Conservation (phyloP, 2,797 vertebrate species). For the Craterocephalus amniculus region DNA sequence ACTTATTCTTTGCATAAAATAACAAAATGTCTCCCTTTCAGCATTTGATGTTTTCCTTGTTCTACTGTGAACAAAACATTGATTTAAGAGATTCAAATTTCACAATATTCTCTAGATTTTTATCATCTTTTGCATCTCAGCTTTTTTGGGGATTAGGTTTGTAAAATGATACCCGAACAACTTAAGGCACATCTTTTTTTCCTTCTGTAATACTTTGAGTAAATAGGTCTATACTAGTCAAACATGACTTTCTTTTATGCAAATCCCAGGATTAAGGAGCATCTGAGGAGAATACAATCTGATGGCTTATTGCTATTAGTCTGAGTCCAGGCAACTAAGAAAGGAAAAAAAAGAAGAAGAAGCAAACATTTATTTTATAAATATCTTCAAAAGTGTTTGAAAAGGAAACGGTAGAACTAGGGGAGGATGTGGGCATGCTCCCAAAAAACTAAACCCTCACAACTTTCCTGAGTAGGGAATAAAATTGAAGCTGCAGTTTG, state of each 20-base stretch:
- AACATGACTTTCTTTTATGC: slow-evolving; percentile 7
- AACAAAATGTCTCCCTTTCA: no score
- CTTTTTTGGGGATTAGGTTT: slow-evolving; percentile 1
- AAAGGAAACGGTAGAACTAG: slow-evolving; percentile 49
- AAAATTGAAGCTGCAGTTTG: slow-evolving; percentile 47
- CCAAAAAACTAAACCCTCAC: slow-evolving; percentile 65
- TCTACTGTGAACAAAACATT: no score
- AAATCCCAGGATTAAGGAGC: slow-evolving; percentile 11
- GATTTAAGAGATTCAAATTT: no score
- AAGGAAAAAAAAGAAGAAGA: slow-evolving; percentile 11
- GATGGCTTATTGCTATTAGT: slow-evolving; percentile 25
- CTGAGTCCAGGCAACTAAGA: slow-evolving; percentile 64
- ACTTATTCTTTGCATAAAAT: neutral
- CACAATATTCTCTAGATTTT: no score
- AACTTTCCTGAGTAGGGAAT: slow-evolving; percentile 49
- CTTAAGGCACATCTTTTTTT: neutral
- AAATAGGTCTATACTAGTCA: neutral
- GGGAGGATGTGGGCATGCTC: slow-evolving; percentile 39
- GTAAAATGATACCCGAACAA: slow-evolving; percentile 28
- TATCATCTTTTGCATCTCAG: no score
- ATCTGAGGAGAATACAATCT: slow-evolving; percentile 47
- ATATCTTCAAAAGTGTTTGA: slow-evolving; percentile 56
- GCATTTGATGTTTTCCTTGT: no score
- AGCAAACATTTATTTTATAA: slow-evolving; percentile 56
- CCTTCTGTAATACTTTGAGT: slow-evolving; percentile 12